Percentiles rank a stretch among this genome's conserved stretches.
Evolutionary conservation across 2,797 vertebrate species (phyloP).

Genomic region (Spizella passerina): DNA sequence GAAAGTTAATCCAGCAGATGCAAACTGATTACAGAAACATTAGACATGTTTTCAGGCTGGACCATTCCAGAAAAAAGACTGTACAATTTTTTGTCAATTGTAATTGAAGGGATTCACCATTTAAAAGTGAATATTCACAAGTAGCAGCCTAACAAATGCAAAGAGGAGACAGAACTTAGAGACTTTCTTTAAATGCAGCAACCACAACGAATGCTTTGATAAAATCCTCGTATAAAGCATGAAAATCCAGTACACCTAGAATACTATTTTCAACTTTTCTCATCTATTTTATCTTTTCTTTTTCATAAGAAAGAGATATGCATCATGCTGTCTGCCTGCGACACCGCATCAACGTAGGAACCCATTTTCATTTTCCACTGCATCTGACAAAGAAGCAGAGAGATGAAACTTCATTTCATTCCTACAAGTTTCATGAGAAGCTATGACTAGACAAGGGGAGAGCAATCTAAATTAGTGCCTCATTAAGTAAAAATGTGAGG

Average conservation of each 20-base stretch:
- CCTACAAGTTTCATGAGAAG: slow-evolving; percentile 20
- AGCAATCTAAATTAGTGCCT: slow-evolving; percentile 45
- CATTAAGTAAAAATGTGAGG: slow-evolving; percentile 63
- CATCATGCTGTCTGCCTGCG: slow-evolving; percentile 5
- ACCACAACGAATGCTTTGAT: background rate
- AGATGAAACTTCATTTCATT: slow-evolving; percentile 47
- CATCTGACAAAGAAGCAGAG: background rate
- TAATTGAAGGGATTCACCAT: background rate
- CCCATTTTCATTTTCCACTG: background rate
- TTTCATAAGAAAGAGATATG: background rate
- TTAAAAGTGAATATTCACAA: background rate
- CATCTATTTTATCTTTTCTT: background rate
- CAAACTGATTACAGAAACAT: background rate
- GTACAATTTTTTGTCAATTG: background rate
- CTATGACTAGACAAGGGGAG: slow-evolving; percentile 39
- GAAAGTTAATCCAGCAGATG: background rate
- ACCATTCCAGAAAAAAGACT: background rate
- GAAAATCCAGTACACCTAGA: background rate
- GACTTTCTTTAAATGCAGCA: background rate
- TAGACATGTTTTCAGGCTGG: background rate
- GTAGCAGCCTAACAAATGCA: background rate
- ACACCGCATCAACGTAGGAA: background rate
- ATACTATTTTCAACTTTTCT: background rate
- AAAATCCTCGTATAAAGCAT: background rate
- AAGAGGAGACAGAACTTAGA: background rate